These are phyloP conservation scores for Papilio gigon DNA, from an alignment of 2,888 invertebrate species.

Conservation along the genomic window DNA sequence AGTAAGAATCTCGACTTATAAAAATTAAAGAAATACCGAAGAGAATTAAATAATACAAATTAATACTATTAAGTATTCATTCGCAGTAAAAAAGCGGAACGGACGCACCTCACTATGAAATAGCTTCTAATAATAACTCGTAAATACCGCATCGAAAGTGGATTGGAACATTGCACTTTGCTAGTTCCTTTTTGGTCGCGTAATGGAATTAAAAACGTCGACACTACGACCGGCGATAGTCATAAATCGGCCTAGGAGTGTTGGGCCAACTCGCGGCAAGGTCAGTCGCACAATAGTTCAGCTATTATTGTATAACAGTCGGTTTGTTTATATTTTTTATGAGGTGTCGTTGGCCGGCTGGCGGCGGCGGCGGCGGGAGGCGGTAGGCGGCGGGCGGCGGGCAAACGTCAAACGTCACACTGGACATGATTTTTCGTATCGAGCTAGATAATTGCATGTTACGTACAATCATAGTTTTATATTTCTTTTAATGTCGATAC, in stretches of 20 bases:
- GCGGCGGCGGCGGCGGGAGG: slow-evolving; percentile 44
- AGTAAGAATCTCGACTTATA: not conserved
- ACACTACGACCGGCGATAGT: slow-evolving; percentile 9
- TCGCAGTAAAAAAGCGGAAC: not conserved
- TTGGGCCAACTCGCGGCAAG: slow-evolving; percentile 77
- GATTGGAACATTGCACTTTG: slow-evolving; percentile 16
- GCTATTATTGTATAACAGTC: slow-evolving; percentile 67
- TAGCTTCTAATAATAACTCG: slow-evolving; percentile 25
- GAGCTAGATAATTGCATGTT: slow-evolving; percentile 7
- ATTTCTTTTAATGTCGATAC: not conserved
- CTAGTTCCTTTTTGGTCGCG: not conserved
- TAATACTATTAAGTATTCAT: too few relatives aligned
- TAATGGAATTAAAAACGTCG: not conserved
- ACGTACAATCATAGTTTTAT: not conserved
- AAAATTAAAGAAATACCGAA: slow-evolving; percentile 22
- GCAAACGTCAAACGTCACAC: slow-evolving; percentile 14
- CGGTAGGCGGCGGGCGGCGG: slow-evolving; percentile 20
- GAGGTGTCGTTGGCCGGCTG: slow-evolving; percentile 45
- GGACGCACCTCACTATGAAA: slow-evolving; percentile 11
- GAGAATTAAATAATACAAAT: slow-evolving; percentile 17
- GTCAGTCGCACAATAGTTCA: slow-evolving; percentile 73
- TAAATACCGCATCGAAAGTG: slow-evolving; percentile 9
- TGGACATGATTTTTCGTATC: slow-evolving; percentile 15
- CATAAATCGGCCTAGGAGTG: slow-evolving; percentile 72
- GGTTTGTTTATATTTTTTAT: slow-evolving; percentile 77